A percentile compares a stretch with the other conserved stretches of the same genome.
These are phyloP conservation scores for Geophilus truncorum DNA, from an alignment of 2,888 invertebrate genomes.

Conservation along the genomic window DNA sequence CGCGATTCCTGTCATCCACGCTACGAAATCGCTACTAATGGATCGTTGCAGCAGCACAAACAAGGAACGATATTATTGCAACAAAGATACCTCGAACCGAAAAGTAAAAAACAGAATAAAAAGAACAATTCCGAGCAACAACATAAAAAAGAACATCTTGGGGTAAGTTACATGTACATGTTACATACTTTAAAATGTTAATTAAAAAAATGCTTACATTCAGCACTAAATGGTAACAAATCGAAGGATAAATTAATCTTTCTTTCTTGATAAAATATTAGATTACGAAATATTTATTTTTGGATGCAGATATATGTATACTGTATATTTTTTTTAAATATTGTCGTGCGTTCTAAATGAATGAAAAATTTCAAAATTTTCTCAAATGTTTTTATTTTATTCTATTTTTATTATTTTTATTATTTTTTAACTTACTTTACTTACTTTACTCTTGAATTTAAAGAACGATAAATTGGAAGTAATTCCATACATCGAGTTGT, in stretches of 20 bases:
- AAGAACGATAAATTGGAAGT: not conserved
- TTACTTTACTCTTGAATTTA: not conserved
- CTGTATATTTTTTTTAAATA: no score
- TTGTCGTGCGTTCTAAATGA: no score
- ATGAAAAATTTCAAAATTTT: no score
- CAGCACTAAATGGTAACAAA: no score
- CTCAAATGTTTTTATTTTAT: not conserved
- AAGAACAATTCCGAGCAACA: slow-evolving; percentile 54
- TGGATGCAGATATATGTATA: no score
- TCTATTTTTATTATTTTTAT: not conserved
- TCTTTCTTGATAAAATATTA: no score
- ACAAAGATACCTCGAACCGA: slow-evolving; percentile 84
- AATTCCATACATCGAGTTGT: not conserved
- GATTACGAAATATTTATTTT: no score
- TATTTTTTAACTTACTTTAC: no score
- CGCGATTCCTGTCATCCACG: slow-evolving; percentile 81
- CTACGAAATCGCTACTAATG: slow-evolving; percentile 80
- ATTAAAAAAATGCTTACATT: no score
- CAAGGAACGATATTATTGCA: slow-evolving; percentile 82
- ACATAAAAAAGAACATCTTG: not conserved
- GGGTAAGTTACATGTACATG: not conserved
- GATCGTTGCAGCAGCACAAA: slow-evolving; percentile 82
- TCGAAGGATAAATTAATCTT: no score
- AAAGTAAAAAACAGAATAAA: slow-evolving; percentile 75
- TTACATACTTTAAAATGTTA: no score